Evolutionary conservation across 2,113 vertebrate species (phyloP), one percentile per base, ranked within the genome.

Genomic region (Ophiodon elongatus): DNA sequence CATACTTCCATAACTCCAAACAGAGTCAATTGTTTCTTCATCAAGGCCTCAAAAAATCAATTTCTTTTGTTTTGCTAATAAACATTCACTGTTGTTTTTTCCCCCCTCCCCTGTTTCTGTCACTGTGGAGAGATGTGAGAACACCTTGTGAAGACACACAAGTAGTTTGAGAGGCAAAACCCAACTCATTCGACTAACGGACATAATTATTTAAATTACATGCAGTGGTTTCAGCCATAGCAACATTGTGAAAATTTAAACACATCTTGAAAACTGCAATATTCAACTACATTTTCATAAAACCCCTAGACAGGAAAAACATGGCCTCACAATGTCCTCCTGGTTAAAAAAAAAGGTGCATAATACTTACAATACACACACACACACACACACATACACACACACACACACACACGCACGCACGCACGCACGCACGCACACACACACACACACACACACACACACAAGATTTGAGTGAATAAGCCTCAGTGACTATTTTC

Each of bases 1-100:
- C 68, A 76, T 47, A 43, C 79, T 74, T 69, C 67, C 71, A 83
- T 83, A 74, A 65, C 59, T 78, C 84, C 68, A 79, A 80, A 83
- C 13, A 23, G 23, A 80, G 72, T 74, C 33, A 45, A 56, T 66
- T 76, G 85, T 84, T 76, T 47, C 31, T 71, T 75, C 41, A 77
- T 80, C 41, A 45, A 3, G 31, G 31, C 76, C 8, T 2, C 27
- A 76, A 43, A 76, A 90, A 90, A 87, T 89, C 73, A 1, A 76
- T 83, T 63, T 67, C 52, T 78, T 67, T 84, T 9, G 21, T 56
- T 25, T 17, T 6, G 29, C 25, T 27, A 25, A 63, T n/a, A 54
- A 83, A 76, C 45, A 52, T 47, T 66, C 25, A 43, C 23, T 64
- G 4, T 35, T 76, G 7, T 62, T 47, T 62, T 29, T 45, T 23